Conservation (phyloP, 2,888 invertebrate genomes). For the Mimumesa dahlbomi region DNA sequence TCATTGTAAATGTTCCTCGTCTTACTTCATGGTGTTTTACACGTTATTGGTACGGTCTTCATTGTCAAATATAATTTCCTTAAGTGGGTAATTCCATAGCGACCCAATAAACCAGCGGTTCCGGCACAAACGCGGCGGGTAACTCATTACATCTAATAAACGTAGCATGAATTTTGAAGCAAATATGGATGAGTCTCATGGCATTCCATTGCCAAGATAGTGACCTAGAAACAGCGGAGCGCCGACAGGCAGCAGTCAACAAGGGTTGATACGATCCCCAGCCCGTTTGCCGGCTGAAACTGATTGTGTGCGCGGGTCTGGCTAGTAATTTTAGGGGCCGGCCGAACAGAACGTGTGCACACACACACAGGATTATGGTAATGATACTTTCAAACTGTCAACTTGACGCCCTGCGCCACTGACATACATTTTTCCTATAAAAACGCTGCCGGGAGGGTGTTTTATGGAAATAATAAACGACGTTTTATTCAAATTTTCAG, state of each 20-base stretch:
- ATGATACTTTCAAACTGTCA: slow-evolving; percentile 1
- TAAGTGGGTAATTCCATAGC: too few relatives aligned
- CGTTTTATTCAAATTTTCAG: too few relatives aligned
- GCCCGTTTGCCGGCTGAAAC: slow-evolving; percentile 34
- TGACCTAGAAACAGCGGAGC: slow-evolving; percentile 46
- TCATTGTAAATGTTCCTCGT: too few relatives aligned
- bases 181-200: slow-evolving; percentile 3
- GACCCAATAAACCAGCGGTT: too few relatives aligned
- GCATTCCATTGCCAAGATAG: slow-evolving; percentile 22
- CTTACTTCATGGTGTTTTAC: too few relatives aligned
- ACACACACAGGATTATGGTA: slow-evolving; percentile 11
- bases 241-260: slow-evolving; percentile 47
- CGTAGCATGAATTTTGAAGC: slow-evolving; percentile 18
- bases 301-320: slow-evolving; percentile 22
- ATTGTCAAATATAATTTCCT: too few relatives aligned
- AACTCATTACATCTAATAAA: slow-evolving; percentile 1
- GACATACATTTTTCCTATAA: too few relatives aligned
- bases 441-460: too few relatives aligned
- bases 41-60: too few relatives aligned
- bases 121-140: background rate
- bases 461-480: too few relatives aligned
- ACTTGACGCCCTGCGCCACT: background rate
- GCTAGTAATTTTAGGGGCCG: slow-evolving; percentile 27
- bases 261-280: slow-evolving; percentile 43
- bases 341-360: slow-evolving; percentile 1